Evolutionary conservation across 2,888 invertebrate genomes (phyloP), one percentile per base, ranked within the genome.

Genomic region (Cartodere bifasciata): DNA sequence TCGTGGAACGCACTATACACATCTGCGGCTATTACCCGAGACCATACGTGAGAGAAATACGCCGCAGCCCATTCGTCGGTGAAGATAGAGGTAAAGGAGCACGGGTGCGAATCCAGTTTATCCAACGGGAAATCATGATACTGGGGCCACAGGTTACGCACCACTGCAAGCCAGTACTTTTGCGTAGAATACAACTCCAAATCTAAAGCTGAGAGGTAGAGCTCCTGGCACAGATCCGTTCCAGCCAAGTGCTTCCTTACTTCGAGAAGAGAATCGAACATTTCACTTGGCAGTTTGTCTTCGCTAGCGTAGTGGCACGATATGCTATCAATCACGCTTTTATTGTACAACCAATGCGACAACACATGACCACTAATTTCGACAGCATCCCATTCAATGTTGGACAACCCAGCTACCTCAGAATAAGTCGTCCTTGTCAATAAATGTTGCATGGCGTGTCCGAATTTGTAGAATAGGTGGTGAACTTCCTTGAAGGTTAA

Each of bases 351-450:
- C 76, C 86, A 88, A 51, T 81, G 77, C 1, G 71, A 67, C 72
- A 95, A 71, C 31, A 95, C 83, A 45, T 84, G 70, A 1, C 85
- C 79, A 37, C 82, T 78, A 1, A 90, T 73, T 51, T 83, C 80
- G 0, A 84, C 78, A 1, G 87, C 84, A 58, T 97, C 97, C 88
- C 90, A 91, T 63, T 95, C 95, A 1, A 94, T 72, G 54, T 85
- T 86, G 0, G 79, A 78, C 13, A 83, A 61, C 1, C 92, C 92
- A 2, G 88, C 75, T 0, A 90, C 72, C 55, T 91, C 88, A 1
- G 80, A 72, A 56, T 85, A 87, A 10, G 79, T 77, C 0, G 81
- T 76, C 49, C 71, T 76, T 0, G 88, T 85, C 16, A 95, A 62
- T 39, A 94, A 59, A 60, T 90, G 83, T 44, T 94, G 87, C 24